Evolutionary conservation across 2,113 vertebrate genomes (phyloP), one percentile per base, ranked within the genome.

Genomic region (Cepphus grylle): DNA sequence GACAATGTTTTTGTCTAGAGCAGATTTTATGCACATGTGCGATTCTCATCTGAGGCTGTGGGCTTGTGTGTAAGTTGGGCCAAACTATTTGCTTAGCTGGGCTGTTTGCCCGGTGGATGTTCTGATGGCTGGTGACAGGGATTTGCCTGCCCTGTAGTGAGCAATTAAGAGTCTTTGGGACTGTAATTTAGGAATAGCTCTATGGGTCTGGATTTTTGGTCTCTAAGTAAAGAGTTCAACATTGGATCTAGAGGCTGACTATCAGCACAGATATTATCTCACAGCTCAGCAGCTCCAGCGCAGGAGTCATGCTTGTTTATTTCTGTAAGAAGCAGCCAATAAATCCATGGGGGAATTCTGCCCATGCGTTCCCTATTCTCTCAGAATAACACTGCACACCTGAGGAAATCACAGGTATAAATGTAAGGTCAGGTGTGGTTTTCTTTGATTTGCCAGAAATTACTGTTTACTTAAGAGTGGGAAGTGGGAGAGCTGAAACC

Each of bases 71-170:
- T 66, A 47, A 34, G 21, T 40, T 52, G 40, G 38, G 82, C 88
- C 82, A 95, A 93, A 74, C 63, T 94, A 92, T 96, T 96, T 96
- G 93, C 91, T 93, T 95, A 91, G 73, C 86, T 90, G 82, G 86
- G 93, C 94, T 85, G 17, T 73, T 88, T 94, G 96, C 90, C 96
- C 82, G 49, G 85, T 86, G 65, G 81, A 95, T 96, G 66, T 79
- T 93, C 88, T 94, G 80, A 88, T 61, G 78, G 71, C 71, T 90
- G 89, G 47, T 96, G 86, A 96, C 66, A 87, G 74, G 62, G 84
- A 78, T 96, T 91, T 96, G 83, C 61, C 77, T 72, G n/a, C 42
- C 45, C 43, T 88, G 59, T 74, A 90, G 50, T 15, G 67, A 82
- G 81, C 50, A 91, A 83, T 62, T 91, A 91, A 58, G 42, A 88